Percentiles rank a stretch among this genome's conserved stretches.
Evolutionary conservation across 2,113 vertebrate species (phyloP).

Genomic region (Myotis brandtii): DNA sequence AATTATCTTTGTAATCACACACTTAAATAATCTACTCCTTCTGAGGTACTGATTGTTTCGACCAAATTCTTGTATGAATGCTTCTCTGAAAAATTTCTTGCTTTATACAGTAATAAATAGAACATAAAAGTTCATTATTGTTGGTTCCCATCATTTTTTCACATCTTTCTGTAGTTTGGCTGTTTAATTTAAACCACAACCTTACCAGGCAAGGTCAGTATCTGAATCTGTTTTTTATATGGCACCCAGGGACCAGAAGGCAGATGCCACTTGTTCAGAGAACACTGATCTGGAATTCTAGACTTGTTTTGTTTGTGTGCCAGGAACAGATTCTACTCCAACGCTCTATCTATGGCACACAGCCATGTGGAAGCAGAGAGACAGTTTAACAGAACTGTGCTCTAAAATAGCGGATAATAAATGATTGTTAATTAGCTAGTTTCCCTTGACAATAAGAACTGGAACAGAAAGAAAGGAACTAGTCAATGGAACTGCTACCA

Average conservation of each 20-base stretch:
- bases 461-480: slow-evolving; percentile 42
- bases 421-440: slow-evolving; percentile 57
- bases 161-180: slow-evolving; percentile 14
- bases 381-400: slow-evolving; percentile 41
- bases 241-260: slow-evolving; percentile 49
- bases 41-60: background rate
- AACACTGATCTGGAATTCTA: slow-evolving; percentile 69
- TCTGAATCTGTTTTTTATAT: slow-evolving; percentile 54
- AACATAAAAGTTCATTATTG: slow-evolving; percentile 46
- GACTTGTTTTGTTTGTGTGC: slow-evolving; percentile 62
- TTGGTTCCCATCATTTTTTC: slow-evolving; percentile 20
- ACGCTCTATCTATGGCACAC: slow-evolving; percentile 47
- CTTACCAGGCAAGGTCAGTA: slow-evolving; percentile 42
- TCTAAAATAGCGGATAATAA: slow-evolving; percentile 68
- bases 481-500: slow-evolving; percentile 40
- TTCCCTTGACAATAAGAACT: slow-evolving; percentile 60
- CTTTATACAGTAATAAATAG: background rate
- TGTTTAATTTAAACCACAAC: slow-evolving; percentile 57
- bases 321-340: slow-evolving; percentile 70
- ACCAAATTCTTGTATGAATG: background rate
- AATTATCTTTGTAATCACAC: background rate
- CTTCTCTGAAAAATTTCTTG: slow-evolving; percentile 19
- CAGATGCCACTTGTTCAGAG: slow-evolving; percentile 66
- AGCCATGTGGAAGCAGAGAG: slow-evolving; percentile 40
- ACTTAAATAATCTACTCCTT: background rate